phyloP scores from a whole-genome alignment of 2,113 vertebrate genomes.

The Ornithorhynchus anatinus region DNA sequence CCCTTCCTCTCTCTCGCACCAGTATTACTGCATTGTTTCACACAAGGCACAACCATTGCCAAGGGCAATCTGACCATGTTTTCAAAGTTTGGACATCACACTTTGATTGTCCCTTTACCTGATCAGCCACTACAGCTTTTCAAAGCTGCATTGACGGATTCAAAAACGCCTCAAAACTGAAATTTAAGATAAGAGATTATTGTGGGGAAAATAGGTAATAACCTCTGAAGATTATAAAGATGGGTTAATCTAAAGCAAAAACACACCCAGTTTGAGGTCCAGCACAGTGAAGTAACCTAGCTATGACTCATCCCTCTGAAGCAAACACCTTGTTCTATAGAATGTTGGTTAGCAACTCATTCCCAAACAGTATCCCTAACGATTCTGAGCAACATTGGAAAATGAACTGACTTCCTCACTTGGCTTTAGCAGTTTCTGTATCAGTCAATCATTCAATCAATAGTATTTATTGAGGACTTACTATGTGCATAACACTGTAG shows the following conservation, averaged over 20 bases:
- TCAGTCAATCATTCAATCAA: too few relatives aligned
- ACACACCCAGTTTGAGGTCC: constrained; percentile 55
- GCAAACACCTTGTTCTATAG: constrained; percentile 39
- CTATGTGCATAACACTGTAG: too few relatives aligned
- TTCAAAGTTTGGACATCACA: not conserved
- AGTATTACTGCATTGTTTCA: too few relatives aligned
- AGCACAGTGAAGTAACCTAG: constrained; percentile 14
- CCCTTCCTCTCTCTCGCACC: too few relatives aligned
- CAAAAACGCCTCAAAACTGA: not conserved
- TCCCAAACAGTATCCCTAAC: constrained; percentile 25
- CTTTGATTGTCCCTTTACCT: not conserved
- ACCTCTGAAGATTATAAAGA: constrained; percentile 18
- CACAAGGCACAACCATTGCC: fast-evolving
- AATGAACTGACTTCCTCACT: not conserved
- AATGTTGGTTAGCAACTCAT: constrained; percentile 51
- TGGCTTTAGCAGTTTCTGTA: not conserved
- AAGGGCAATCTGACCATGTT: not conserved
- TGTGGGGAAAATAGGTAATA: not conserved
- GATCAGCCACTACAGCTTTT: not conserved
- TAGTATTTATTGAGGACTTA: too few relatives aligned
- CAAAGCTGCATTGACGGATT: not conserved
- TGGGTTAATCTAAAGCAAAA: constrained; percentile 30
- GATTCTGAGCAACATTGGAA: not conserved
- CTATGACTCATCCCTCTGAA: constrained; percentile 53
- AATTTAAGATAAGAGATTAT: not conserved